Conservation (phyloP, 2,113 vertebrate genomes). For the Nothobranchius kuhntae region DNA sequence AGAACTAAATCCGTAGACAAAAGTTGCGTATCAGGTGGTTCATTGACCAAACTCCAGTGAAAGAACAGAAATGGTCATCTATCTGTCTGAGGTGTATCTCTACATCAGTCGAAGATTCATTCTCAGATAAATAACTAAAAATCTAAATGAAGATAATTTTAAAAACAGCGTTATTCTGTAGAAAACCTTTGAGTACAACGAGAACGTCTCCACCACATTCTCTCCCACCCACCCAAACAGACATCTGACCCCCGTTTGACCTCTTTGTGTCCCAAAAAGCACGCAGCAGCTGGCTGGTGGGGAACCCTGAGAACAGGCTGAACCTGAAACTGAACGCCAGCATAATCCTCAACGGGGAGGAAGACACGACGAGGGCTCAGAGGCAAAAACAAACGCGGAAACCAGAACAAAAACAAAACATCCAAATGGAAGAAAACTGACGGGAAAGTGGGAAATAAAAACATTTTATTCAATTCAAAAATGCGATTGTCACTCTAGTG, state of each 20-base stretch:
- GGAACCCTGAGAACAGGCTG: constrained; percentile 56
- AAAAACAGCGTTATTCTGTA: too few species aligned
- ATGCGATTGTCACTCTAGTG: constrained; percentile 70
- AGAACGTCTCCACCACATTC: background rate
- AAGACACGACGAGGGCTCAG: constrained; percentile 20
- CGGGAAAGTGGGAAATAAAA: background rate
- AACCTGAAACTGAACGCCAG: constrained; percentile 63
- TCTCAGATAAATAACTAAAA: too few species aligned
- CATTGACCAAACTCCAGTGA: too few species aligned
- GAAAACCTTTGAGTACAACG: background rate
- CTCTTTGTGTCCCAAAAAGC: constrained; percentile 35
- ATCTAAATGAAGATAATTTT: too few species aligned
- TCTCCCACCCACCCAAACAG: constrained; percentile 5
- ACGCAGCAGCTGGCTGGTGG: constrained; percentile 64
- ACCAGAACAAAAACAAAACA: background rate
- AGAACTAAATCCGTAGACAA: too few species aligned
- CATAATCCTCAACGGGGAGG: constrained; percentile 49
- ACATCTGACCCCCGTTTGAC: constrained; percentile 58
- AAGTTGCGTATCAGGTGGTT: too few species aligned
- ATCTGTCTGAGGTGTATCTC: too few species aligned
- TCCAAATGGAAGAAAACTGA: background rate
- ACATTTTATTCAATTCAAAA: constrained; percentile 4
- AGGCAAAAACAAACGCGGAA: background rate
- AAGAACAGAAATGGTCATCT: too few species aligned
- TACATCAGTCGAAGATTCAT: too few species aligned